phyloP scores from a whole-genome alignment of 1,140 invertebrate species.

The Zaprionus vittiger region DNA sequence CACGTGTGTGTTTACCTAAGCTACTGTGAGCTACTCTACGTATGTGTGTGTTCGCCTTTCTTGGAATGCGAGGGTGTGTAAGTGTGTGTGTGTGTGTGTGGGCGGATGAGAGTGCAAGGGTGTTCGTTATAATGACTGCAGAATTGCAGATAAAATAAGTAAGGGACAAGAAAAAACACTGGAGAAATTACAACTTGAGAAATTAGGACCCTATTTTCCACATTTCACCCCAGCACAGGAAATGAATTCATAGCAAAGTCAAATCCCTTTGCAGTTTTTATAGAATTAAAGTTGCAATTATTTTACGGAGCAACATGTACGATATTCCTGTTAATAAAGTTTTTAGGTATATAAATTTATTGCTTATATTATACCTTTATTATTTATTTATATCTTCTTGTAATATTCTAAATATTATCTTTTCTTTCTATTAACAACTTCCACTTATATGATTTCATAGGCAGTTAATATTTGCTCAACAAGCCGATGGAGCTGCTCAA shows the following conservation, averaged over 20 bases:
- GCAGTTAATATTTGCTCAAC: too few species aligned
- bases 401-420: neutral
- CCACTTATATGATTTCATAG: neutral
- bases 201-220: neutral
- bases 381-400: neutral
- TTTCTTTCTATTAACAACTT: neutral
- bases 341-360: too few species aligned
- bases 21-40: slow-evolving; percentile 7
- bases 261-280: neutral
- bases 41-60: slow-evolving; percentile 15
- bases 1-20: slow-evolving; percentile 34
- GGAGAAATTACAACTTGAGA: neutral
- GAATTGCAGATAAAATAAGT: slow-evolving; percentile 18
- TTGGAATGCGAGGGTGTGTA: neutral
- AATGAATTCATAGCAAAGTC: neutral
- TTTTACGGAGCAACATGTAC: neutral
- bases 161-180: slow-evolving; percentile 8
- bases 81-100: slow-evolving; percentile 1
- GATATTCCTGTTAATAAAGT: too few species aligned
- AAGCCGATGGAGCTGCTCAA: too few species aligned
- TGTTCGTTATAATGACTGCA: slow-evolving; percentile 35
- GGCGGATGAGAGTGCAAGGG: slow-evolving; percentile 20
- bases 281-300: neutral
- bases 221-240: neutral
- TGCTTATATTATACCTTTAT: neutral